Percentiles rank a stretch among this genome's conserved stretches.
Evolutionary conservation across 2,888 invertebrate genomes (phyloP).

Genomic region (Crioceris asparagi): DNA sequence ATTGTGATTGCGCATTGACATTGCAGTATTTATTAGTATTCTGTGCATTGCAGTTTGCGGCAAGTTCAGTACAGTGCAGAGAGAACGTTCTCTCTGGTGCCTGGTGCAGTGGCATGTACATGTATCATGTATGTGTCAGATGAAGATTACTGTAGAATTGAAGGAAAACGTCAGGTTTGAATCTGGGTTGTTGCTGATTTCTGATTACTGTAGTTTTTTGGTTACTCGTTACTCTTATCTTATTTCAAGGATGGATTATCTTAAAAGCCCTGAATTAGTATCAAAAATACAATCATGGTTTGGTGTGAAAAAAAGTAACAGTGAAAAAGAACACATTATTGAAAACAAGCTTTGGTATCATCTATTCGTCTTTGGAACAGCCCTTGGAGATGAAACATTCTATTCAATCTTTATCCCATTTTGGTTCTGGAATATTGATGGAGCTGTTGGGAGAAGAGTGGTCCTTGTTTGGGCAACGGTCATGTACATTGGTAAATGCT

Average conservation of each 20-base stretch:
- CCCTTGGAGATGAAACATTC: slow-evolving; percentile 82
- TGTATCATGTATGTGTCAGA: too few relatives aligned
- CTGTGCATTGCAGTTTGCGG: too few relatives aligned
- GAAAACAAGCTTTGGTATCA: slow-evolving; percentile 74
- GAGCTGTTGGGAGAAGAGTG: slow-evolving; percentile 71
- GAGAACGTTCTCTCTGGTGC: too few relatives aligned
- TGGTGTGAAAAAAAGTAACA: slow-evolving; percentile 45
- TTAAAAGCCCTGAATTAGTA: slow-evolving; percentile 67
- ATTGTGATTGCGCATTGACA: too few relatives aligned
- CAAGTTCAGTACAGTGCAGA: too few relatives aligned
- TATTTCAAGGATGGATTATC: slow-evolving; percentile 59
- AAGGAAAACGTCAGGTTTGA: too few relatives aligned
- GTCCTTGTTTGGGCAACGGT: slow-evolving; percentile 71
- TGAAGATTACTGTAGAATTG: too few relatives aligned
- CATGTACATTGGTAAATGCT: slow-evolving; percentile 67
- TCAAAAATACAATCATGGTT: slow-evolving; percentile 70
- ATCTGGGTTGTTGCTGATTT: too few relatives aligned
- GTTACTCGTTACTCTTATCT: too few relatives aligned
- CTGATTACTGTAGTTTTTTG: too few relatives aligned
- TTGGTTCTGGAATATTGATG: slow-evolving; percentile 92
- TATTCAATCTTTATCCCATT: slow-evolving; percentile 87
- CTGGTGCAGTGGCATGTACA: too few relatives aligned
- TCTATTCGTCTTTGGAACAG: slow-evolving; percentile 73
- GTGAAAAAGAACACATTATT: slow-evolving; percentile 39
- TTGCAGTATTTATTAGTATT: too few relatives aligned